Conservation (phyloP, 1,140 invertebrate genomes). For the Limonius californicus region DNA sequence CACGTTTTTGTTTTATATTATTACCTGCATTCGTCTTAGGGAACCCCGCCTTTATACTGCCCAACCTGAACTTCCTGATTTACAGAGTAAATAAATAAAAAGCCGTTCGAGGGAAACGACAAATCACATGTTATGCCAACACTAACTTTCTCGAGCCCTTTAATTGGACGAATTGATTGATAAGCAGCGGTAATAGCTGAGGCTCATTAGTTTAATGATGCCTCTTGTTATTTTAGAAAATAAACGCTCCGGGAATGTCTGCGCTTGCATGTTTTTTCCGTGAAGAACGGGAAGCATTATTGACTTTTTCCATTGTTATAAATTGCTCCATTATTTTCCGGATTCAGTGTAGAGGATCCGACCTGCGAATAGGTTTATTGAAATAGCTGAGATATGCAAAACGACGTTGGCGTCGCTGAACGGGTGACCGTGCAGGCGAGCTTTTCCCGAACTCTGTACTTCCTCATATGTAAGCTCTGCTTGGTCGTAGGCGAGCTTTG, state of each 20-base stretch:
- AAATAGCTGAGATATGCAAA: background rate
- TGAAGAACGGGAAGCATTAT: background rate
- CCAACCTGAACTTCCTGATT: too few relatives aligned
- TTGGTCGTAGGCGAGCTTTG: background rate
- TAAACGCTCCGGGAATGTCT: background rate
- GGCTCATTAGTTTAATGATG: background rate
- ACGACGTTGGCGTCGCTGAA: background rate
- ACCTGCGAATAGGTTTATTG: background rate
- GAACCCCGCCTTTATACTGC: background rate
- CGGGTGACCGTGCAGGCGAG: too few relatives aligned
- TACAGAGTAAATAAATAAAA: too few relatives aligned
- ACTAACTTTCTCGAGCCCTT: too few relatives aligned
- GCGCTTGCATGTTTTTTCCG: too few relatives aligned
- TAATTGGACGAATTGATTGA: too few relatives aligned
- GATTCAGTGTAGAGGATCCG: background rate
- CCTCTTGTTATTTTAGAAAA: background rate
- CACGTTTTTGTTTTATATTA: background rate
- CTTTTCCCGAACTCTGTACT: background rate
- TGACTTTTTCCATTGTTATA: background rate
- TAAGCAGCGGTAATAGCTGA: too few relatives aligned
- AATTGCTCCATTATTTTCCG: background rate
- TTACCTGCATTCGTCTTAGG: background rate
- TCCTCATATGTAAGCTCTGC: background rate
- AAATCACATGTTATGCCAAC: too few relatives aligned
- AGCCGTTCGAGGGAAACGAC: too few relatives aligned